Evolutionary conservation across 2,888 invertebrate species (phyloP).

Genomic region (Uropetala carovei): DNA sequence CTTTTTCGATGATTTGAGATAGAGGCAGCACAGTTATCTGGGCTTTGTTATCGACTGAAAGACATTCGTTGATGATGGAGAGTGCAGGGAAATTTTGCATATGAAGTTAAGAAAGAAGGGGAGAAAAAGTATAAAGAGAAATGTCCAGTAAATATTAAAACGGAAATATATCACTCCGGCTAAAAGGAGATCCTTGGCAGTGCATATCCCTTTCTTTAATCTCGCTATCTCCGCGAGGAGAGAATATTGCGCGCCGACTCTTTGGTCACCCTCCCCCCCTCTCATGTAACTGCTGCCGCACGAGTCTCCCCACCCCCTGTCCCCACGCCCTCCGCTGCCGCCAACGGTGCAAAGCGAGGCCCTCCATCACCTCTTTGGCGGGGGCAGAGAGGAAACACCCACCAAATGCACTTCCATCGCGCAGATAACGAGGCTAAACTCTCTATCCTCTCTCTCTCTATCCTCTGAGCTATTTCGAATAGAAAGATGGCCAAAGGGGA

Average conservation of each 20-base stretch:
- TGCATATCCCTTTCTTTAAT: background rate
- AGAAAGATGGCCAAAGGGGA: background rate
- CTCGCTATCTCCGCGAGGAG: background rate
- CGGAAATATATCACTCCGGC: background rate
- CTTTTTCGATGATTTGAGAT: no score
- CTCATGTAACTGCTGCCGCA: background rate
- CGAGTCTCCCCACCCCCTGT: no score
- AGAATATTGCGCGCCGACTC: background rate
- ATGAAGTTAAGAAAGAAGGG: no score
- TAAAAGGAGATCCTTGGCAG: conserved; percentile 12
- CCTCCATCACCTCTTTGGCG: background rate
- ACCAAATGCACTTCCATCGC: no score
- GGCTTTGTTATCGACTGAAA: no score
- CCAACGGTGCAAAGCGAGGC: background rate
- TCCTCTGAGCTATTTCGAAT: no score
- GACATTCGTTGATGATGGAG: no score
- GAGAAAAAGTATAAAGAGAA: background rate
- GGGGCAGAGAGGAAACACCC: background rate
- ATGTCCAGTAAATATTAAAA: background rate
- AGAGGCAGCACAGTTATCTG: no score
- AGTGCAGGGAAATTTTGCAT: no score
- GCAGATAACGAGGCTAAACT: no score
- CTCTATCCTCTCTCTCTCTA: no score
- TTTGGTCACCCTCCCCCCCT: background rate
- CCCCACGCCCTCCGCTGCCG: background rate